Percentiles rank a stretch among this genome's conserved stretches.
Evolutionary conservation across 2,797 vertebrate species (phyloP).

Genomic region (Falco rusticolus): DNA sequence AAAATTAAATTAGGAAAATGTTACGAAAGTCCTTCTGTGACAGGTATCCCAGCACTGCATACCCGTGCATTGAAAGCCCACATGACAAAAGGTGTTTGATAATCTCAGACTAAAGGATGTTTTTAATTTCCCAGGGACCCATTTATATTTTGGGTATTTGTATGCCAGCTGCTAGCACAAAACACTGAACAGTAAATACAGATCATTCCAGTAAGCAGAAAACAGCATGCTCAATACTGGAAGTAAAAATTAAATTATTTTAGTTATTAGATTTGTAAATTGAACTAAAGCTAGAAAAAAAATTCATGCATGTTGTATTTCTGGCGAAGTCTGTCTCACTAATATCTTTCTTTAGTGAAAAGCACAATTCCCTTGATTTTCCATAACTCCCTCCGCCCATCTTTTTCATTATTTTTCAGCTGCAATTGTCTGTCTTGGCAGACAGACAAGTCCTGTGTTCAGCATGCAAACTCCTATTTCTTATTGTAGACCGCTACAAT

Average conservation of each 20-base stretch:
- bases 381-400: not conserved
- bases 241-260: not conserved
- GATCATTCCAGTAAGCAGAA: not conserved
- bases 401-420: constrained; percentile 10
- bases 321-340: not conserved
- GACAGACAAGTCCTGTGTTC: not conserved
- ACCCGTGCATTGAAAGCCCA: not conserved
- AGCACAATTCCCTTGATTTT: constrained; percentile 3
- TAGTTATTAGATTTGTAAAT: not conserved
- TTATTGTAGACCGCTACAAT: not conserved
- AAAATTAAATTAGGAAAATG: not conserved
- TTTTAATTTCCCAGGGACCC: not conserved
- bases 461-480: not conserved
- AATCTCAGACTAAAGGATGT: not conserved
- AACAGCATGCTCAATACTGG: not conserved
- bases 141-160: not conserved
- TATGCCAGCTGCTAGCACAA: not conserved
- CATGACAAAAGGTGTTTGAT: not conserved
- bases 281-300: not conserved
- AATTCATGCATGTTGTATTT: not conserved
- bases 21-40: not conserved
- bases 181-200: not conserved
- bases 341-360: not conserved
- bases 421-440: constrained; percentile 18
- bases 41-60: not conserved